phyloP scores from a whole-genome alignment of 2,888 invertebrate genomes.

The Mythimna lalbum region DNA sequence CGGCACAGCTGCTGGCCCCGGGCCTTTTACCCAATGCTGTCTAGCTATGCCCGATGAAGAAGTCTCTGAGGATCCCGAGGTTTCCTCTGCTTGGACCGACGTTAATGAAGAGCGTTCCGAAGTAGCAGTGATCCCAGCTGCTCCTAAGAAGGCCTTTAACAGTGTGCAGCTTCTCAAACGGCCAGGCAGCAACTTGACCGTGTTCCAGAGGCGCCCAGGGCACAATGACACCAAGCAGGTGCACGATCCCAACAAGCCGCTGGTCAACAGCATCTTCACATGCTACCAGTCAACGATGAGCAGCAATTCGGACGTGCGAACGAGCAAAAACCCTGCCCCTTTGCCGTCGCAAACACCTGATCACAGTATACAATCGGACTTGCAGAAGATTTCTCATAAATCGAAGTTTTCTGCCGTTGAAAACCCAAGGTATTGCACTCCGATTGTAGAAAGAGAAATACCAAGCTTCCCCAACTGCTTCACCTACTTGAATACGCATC shows the following conservation, averaged over 20 bases:
- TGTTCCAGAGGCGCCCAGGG: constrained; percentile 56
- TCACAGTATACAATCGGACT: background rate
- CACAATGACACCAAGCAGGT: constrained; percentile 46
- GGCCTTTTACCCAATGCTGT: constrained; percentile 34
- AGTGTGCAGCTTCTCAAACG: constrained; percentile 19
- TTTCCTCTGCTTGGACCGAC: background rate
- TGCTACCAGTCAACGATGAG: constrained; percentile 61
- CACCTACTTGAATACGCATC: background rate
- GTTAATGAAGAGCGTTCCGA: background rate
- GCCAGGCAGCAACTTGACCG: constrained; percentile 51
- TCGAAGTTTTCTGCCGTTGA: background rate
- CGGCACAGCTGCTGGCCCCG: constrained; percentile 1
- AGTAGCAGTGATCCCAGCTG: background rate
- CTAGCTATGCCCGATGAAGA: constrained; percentile 10
- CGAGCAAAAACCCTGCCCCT: background rate
- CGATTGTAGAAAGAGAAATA: background rate
- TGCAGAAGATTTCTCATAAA: too few relatives aligned
- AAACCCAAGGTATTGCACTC: background rate
- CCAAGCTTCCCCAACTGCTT: constrained; percentile 8
- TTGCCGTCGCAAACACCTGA: background rate
- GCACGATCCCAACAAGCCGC: constrained; percentile 28
- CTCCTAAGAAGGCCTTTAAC: background rate
- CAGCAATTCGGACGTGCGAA: background rate
- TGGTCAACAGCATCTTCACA: constrained; percentile 42
- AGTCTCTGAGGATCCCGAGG: background rate